phyloP scores from a whole-genome alignment of 2,888 invertebrate genomes.

The Galerucella pusilla region DNA sequence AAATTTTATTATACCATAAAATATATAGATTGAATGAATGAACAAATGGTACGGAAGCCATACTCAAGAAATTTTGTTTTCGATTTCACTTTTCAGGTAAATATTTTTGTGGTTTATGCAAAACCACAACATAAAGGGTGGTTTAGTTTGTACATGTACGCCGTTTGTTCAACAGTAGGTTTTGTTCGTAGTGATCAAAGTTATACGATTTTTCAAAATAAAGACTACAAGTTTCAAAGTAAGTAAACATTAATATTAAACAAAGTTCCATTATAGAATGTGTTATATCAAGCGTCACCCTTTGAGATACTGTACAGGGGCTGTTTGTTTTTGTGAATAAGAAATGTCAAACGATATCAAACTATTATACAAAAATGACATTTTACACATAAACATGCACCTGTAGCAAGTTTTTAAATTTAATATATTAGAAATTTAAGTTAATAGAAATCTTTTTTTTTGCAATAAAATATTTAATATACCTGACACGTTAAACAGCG shows the following conservation, averaged over 20 bases:
- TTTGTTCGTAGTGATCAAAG: not conserved
- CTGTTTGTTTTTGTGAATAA: too few relatives aligned
- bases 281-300: too few relatives aligned
- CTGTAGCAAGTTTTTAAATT: not conserved
- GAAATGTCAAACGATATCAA: too few relatives aligned
- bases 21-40: slow-evolving; percentile 33
- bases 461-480: not conserved
- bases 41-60: slow-evolving; percentile 21
- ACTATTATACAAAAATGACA: too few relatives aligned
- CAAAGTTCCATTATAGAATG: too few relatives aligned
- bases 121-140: slow-evolving; percentile 53
- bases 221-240: not conserved
- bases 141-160: slow-evolving; percentile 47
- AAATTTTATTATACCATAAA: slow-evolving; percentile 51
- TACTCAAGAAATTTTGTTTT: slow-evolving; percentile 44
- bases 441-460: not conserved
- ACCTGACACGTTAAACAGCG: not conserved
- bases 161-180: slow-evolving; percentile 29
- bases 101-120: slow-evolving; percentile 54
- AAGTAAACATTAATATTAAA: not conserved
- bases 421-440: not conserved
- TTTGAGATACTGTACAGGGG: too few relatives aligned
- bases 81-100: slow-evolving; percentile 61
- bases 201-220: not conserved
- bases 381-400: too few relatives aligned